phyloP scores from a whole-genome alignment of 2,113 vertebrate species.

The Tetraodon nigroviridis region DNA sequence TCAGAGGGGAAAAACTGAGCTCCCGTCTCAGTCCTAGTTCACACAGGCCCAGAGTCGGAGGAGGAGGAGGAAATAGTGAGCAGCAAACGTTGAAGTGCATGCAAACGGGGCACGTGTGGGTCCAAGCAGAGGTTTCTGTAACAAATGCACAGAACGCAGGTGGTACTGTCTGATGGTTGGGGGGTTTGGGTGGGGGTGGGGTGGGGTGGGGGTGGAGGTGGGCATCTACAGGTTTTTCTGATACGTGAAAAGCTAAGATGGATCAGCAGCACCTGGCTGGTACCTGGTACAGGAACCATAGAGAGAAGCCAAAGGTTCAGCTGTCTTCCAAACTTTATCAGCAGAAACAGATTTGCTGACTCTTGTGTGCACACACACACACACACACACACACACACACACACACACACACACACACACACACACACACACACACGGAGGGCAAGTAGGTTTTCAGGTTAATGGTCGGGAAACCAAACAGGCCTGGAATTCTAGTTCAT shows the following conservation, averaged over 20 bases:
- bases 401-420: no score
- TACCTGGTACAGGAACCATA: background rate
- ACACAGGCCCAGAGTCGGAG: background rate
- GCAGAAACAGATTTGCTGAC: background rate
- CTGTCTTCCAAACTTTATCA: background rate
- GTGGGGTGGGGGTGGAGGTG: background rate
- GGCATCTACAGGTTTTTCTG: background rate
- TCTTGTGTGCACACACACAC: no score
- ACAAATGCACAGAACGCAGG: conserved; percentile 11
- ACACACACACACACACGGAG: no score
- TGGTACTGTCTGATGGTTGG: background rate
- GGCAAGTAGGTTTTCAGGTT: background rate
- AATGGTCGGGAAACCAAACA: background rate
- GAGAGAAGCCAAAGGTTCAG: background rate
- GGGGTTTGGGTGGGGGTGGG: background rate
- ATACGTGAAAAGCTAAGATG: conserved; percentile 20
- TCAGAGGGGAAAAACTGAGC: no score
- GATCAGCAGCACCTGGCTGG: background rate
- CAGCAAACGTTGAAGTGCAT: no score
- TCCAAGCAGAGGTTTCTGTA: background rate
- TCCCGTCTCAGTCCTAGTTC: no score
- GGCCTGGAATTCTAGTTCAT: background rate
- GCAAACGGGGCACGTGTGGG: background rate
- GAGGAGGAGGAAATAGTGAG: background rate
- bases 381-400: no score